phyloP scores from a whole-genome alignment of 2,888 invertebrate species.

The Hermodice carunculata region DNA sequence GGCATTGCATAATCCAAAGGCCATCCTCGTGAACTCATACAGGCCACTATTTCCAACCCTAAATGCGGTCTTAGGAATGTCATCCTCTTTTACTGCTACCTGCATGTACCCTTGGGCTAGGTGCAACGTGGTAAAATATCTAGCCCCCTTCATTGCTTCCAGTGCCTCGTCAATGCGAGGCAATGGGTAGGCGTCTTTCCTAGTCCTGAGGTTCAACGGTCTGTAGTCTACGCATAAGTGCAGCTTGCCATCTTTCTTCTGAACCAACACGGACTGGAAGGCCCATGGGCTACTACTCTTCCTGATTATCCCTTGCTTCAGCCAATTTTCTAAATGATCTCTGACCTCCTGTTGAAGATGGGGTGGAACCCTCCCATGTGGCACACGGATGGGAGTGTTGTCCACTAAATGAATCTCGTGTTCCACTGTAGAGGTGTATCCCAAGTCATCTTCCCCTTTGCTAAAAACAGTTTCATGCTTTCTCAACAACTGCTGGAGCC shows the following conservation, averaged over 20 bases:
- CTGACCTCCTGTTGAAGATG: not conserved
- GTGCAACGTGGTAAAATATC: not conserved
- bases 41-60: not conserved
- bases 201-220: not conserved
- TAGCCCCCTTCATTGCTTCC: not conserved
- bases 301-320: not conserved
- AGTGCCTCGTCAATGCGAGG: not conserved
- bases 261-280: not conserved
- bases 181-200: not conserved
- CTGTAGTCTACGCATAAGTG: slow-evolving; percentile 1
- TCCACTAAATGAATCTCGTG: slow-evolving; percentile 1
- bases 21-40: slow-evolving; percentile 2
- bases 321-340: not conserved
- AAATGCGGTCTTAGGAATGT: slow-evolving; percentile 11
- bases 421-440: not conserved
- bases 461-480: too few relatives aligned
- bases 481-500: too few relatives aligned
- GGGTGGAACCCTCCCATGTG: slow-evolving; percentile 7
- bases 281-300: not conserved
- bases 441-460: not conserved
- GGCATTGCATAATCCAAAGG: slow-evolving; percentile 2
- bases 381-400: not conserved
- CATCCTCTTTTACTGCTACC: slow-evolving; percentile 6
- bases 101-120: not conserved
- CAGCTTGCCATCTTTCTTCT: not conserved